These are phyloP conservation scores for Brachionus manjavacas DNA, from an alignment of 1,140 invertebrate species.

Conservation along the genomic window DNA sequence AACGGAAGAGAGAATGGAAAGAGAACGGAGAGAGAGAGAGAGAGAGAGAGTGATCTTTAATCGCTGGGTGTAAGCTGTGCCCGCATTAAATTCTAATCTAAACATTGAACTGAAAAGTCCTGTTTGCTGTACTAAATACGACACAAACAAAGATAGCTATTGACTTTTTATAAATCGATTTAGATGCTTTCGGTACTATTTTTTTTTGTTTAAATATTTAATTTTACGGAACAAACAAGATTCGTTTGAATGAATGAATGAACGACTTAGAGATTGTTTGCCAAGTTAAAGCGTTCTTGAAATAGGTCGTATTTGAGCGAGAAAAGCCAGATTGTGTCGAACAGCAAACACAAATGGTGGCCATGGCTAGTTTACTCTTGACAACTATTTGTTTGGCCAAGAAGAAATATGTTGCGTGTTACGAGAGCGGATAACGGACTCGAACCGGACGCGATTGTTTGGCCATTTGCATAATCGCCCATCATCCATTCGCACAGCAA, in stretches of 20 bases:
- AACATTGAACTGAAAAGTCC: neutral
- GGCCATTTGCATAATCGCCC: constrained; percentile 6
- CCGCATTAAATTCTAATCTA: constrained; percentile 12
- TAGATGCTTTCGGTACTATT: neutral
- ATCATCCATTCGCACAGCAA: neutral
- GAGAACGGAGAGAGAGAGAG: neutral
- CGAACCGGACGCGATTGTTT: neutral
- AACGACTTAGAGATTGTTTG: constrained; percentile 2
- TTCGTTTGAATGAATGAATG: neutral
- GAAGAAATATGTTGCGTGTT: neutral
- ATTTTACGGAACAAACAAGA: neutral
- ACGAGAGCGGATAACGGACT: neutral
- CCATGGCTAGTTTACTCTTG: neutral
- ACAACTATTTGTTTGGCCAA: neutral
- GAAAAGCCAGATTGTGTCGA: neutral
- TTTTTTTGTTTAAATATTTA: neutral
- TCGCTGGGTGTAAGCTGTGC: constrained; percentile 11
- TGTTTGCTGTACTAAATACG: constrained; percentile 16
- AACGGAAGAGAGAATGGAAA: neutral
- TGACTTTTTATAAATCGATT: constrained; percentile 17
- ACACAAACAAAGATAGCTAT: constrained; percentile 17
- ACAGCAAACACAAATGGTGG: constrained; percentile 16
- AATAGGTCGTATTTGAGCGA: constrained; percentile 28
- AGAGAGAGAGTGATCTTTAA: no score
- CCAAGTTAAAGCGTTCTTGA: neutral